Percentiles rank a stretch among this genome's conserved stretches.
Conservation (phyloP, 2,797 vertebrate species). For the Luscinia luscinia region DNA sequence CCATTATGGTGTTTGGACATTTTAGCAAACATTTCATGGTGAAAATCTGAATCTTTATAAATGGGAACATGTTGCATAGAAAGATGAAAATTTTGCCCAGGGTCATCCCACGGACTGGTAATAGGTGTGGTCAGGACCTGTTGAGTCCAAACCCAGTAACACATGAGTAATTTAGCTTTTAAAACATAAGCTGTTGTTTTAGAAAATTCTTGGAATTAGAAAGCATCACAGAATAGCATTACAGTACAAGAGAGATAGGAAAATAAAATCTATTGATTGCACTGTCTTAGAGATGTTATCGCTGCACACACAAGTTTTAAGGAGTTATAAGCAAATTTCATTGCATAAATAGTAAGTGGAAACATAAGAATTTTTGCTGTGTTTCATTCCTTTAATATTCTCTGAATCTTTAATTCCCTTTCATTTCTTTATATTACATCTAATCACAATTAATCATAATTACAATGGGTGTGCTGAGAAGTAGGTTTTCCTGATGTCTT, state of each 20-base stretch:
- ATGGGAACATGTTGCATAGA: not conserved
- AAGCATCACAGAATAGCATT: rapidly evolving
- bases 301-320: not conserved
- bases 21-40: not conserved
- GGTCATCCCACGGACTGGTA: not conserved
- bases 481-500: not conserved
- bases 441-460: not conserved
- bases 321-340: not conserved
- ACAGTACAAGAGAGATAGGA: rapidly evolving
- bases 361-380: not conserved
- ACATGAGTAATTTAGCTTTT: not conserved
- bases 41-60: not conserved
- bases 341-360: not conserved
- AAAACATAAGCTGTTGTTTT: not conserved
- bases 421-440: not conserved
- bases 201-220: not conserved
- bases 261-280: not conserved
- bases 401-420: not conserved
- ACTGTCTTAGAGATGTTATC: not conserved
- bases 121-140: not conserved
- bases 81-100: not conserved
- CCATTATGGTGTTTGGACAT: not conserved
- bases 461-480: not conserved
- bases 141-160: not conserved
- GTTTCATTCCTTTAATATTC: not conserved